Percentiles rank a stretch among this genome's conserved stretches.
These are phyloP conservation scores for Alligator mississippiensis DNA, from an alignment of 2,113 vertebrate genomes.

Conservation along the genomic window DNA sequence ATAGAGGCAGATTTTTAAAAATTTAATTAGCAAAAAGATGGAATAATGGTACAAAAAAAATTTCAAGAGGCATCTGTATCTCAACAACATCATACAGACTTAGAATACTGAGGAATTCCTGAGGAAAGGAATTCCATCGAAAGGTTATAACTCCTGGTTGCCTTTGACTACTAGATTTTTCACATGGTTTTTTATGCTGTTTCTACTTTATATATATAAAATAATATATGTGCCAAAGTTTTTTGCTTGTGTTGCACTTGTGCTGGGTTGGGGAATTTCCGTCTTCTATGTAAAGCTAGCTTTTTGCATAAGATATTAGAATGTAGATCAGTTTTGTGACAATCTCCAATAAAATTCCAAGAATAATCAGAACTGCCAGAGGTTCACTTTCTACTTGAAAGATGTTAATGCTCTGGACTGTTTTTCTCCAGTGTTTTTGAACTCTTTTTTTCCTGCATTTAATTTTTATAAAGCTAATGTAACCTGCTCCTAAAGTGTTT, in stretches of 20 bases:
- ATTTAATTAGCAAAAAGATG: too few relatives aligned
- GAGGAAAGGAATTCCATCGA: background rate
- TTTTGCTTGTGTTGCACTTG: background rate
- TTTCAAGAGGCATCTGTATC: background rate
- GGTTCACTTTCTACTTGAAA: background rate
- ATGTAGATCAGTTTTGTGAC: background rate
- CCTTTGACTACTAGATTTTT: background rate
- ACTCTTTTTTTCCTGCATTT: background rate
- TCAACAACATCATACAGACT: background rate
- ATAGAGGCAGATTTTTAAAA: background rate
- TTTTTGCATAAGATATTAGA: background rate
- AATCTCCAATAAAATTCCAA: background rate
- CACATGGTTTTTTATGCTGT: background rate
- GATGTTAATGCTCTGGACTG: background rate
- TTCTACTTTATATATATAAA: background rate
- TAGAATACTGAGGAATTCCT: background rate
- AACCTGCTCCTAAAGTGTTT: accelerated
- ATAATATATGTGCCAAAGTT: background rate
- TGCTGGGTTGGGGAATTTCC: background rate
- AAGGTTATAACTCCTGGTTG: background rate
- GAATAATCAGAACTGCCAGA: background rate
- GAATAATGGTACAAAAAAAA: background rate
- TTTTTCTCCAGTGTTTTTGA: background rate
- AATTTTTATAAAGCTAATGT: background rate
- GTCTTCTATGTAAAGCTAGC: background rate